Percentiles rank a stretch among this genome's conserved stretches.
These are phyloP conservation scores for Bombus soroeensis DNA, from an alignment of 1,140 invertebrate species.

Conservation along the genomic window DNA sequence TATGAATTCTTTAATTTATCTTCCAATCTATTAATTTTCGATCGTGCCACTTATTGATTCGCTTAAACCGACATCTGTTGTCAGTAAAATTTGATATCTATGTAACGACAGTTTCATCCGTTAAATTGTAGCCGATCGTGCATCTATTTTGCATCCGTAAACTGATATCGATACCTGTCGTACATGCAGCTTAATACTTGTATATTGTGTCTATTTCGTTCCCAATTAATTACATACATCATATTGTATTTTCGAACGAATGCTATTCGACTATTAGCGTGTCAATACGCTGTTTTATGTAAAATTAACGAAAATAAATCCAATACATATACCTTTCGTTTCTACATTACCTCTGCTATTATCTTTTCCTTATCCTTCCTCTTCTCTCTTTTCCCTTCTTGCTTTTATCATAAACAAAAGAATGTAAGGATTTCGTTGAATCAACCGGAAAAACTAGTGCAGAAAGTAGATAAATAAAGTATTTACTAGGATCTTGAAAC, in stretches of 20 bases:
- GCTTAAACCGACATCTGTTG: background rate
- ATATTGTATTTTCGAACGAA: background rate
- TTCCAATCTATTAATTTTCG: background rate
- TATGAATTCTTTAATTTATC: background rate
- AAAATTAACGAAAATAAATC: constrained; percentile 5
- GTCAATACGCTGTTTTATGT: background rate
- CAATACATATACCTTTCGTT: background rate
- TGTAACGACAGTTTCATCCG: background rate
- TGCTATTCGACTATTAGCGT: background rate
- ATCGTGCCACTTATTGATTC: background rate
- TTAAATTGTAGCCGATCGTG: background rate
- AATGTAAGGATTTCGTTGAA: background rate
- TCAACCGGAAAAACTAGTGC: background rate
- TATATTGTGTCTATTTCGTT: background rate
- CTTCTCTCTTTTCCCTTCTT: background rate
- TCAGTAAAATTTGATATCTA: background rate
- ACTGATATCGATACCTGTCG: background rate
- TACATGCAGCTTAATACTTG: background rate
- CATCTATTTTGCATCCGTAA: background rate
- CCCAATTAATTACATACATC: background rate
- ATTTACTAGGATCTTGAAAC: background rate
- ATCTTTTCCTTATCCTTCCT: background rate
- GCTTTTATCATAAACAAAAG: background rate
- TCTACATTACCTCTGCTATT: background rate
- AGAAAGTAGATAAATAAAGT: no score